Percentiles rank a stretch among this genome's conserved stretches.
Evolutionary conservation across 2,113 vertebrate species (phyloP).

Genomic region (Capricornis sumatraensis): DNA sequence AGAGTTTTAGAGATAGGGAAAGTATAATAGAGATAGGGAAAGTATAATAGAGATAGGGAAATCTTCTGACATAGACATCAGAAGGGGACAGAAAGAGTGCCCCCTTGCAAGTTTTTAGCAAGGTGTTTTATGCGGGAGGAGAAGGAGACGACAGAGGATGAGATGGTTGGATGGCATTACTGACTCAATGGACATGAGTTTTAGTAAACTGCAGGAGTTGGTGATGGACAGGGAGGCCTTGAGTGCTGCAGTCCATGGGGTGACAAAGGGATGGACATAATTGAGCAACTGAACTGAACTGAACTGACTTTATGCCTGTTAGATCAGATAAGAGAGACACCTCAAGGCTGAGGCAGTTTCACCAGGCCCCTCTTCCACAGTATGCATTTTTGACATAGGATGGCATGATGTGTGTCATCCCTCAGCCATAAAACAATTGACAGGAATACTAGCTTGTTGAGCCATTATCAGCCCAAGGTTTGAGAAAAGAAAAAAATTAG

Average conservation of each 20-base stretch:
- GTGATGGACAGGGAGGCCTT: neutral
- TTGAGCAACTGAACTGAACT: neutral
- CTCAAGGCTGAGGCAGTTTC: no score
- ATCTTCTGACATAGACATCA: neutral
- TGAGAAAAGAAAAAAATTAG: neutral
- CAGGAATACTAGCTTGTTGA: neutral
- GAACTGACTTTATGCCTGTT: neutral
- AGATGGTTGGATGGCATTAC: neutral
- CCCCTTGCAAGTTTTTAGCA: neutral
- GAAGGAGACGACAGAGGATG: neutral
- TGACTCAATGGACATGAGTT: neutral
- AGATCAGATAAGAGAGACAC: no score
- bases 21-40: neutral
- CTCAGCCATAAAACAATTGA: neutral
- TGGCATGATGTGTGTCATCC: neutral
- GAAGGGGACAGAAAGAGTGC: neutral
- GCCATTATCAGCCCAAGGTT: neutral
- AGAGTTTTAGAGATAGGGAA: neutral
- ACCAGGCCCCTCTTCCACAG: no score
- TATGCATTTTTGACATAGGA: no score
- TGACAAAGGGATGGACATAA: neutral
- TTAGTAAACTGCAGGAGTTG: neutral
- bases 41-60: neutral
- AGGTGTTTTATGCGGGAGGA: neutral
- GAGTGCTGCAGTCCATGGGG: no score